phyloP scores from a whole-genome alignment of 2,113 vertebrate genomes.

The Xenopus tropicalis region DNA sequence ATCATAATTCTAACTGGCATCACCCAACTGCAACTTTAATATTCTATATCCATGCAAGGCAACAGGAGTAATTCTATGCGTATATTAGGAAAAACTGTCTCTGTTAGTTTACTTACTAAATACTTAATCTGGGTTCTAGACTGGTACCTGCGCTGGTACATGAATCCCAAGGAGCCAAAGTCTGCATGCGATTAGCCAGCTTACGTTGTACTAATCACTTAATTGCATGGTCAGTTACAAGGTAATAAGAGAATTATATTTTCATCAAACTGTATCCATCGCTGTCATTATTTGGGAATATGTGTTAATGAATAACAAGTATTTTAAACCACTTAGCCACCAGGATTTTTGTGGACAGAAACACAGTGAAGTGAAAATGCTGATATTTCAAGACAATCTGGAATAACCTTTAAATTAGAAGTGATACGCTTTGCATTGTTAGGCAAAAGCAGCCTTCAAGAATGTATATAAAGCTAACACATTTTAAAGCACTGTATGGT shows the following conservation, averaged over 20 bases:
- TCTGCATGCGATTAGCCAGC: constrained; percentile 19
- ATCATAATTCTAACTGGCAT: too few species aligned
- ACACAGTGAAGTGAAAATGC: background rate
- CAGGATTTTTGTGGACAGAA: background rate
- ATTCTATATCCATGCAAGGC: too few species aligned
- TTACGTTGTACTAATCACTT: constrained; percentile 37
- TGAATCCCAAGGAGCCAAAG: constrained; percentile 20
- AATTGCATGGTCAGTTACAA: constrained; percentile 44
- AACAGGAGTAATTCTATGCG: too few species aligned
- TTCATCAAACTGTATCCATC: constrained; percentile 32
- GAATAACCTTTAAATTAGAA: too few species aligned
- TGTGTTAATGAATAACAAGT: constrained; percentile 19
- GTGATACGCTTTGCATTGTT: too few species aligned
- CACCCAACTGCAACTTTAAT: too few species aligned
- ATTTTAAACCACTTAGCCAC: constrained; percentile 4
- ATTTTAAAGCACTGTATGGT: too few species aligned
- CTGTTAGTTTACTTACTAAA: too few species aligned
- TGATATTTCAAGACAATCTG: too few species aligned
- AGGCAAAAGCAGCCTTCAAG: too few species aligned
- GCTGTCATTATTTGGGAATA: constrained; percentile 37
- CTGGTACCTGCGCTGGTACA: background rate
- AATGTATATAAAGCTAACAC: too few species aligned
- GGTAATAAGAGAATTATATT: constrained; percentile 32
- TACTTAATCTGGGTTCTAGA: background rate
- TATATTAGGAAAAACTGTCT: too few species aligned